Evolutionary conservation across 2,888 invertebrate species (phyloP), one percentile per base, ranked within the genome.

Genomic region (Diaphora mendica): DNA sequence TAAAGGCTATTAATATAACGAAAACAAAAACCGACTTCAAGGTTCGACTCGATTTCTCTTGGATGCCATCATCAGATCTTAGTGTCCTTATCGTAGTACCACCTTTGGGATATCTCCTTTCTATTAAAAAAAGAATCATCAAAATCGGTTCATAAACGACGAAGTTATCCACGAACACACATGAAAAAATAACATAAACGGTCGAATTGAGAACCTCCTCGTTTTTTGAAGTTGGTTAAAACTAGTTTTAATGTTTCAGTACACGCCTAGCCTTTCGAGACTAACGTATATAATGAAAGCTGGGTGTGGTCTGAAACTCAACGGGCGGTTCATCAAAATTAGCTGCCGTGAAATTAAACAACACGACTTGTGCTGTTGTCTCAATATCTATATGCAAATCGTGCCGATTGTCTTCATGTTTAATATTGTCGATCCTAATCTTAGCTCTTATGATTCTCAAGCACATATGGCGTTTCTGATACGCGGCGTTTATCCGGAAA

Each of bases 261-360:
- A 64, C 76, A 82, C 74, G 76, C 70, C 74, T 77, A 62, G n/a
- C 23, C 39, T 39, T 5, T 39, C 20, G 11, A 42, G 5, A n/a
- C 7, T n/a, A 42, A 35, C 42, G 11, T 74, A 26, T 72, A 77
- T 81, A 82, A 83, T 84, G 82, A 71, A 71, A 79, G 79, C 84
- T 81, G 82, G 87, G 86, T 74, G 82, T 80, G 85, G 82, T 75
- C 79, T 77, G 77, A 72, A 77, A 62, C 70, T 64, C 73, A 69
- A 72, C 73, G 80, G 82, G 79, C 78, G 85, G 83, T 88, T 86
- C 89, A 86, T 90, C 90, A 89, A 90, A 91, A 91, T 92, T 90
- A 88, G 88, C 88, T 81, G 79, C 82, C 86, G 82, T 80, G 81
- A 86, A 88, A 88, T 80, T 87, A 87, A 85, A 84, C 84, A 83